These are phyloP conservation scores for Masticophis lateralis DNA, from an alignment of 2,797 vertebrate species.

Conservation along the genomic window DNA sequence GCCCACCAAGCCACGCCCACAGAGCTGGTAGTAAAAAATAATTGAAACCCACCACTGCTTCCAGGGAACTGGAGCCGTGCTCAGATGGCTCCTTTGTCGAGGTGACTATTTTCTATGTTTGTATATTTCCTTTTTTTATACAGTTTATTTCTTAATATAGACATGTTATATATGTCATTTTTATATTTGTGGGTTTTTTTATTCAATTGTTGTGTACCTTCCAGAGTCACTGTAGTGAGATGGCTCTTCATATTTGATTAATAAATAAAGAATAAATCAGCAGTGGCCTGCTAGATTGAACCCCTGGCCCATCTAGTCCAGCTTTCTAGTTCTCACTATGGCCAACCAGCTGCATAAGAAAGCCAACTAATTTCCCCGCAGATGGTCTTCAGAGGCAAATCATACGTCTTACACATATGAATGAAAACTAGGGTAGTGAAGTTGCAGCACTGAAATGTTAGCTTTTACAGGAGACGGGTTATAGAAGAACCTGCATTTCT, in stretches of 20 bases:
- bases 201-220: neutral
- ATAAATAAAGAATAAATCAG: neutral
- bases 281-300: neutral
- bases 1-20: too few relatives aligned
- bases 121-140: neutral
- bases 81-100: neutral
- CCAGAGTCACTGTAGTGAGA: neutral
- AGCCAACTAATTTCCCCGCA: neutral
- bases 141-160: neutral
- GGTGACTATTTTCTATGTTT: neutral
- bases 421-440: neutral
- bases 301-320: neutral
- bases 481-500: accelerated
- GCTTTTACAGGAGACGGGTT: neutral
- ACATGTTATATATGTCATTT: neutral
- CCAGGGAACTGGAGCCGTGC: neutral
- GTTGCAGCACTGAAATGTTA: neutral
- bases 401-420: neutral
- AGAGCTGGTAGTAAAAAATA: too few relatives aligned
- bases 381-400: neutral
- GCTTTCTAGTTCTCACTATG: neutral
- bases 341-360: neutral
- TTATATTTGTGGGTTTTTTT: neutral
- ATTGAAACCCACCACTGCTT: neutral
- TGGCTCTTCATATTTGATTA: neutral